Percentiles rank a stretch among this genome's conserved stretches.
phyloP scores from a whole-genome alignment of 2,888 invertebrate genomes.

The Steinernema carpocapsae region DNA sequence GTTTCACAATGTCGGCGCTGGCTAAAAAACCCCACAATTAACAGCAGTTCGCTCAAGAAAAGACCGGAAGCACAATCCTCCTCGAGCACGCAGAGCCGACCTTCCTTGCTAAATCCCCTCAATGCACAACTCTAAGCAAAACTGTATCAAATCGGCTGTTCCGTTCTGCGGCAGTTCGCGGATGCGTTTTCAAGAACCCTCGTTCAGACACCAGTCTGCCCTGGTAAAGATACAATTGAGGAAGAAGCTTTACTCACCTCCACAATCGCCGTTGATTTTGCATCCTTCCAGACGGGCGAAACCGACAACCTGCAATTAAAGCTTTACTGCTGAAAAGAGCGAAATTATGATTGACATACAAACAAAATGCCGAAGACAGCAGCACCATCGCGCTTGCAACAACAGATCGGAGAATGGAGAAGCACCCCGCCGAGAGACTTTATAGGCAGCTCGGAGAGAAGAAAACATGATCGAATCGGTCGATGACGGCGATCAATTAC shows the following conservation, averaged over 20 bases:
- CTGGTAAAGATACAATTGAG: neutral
- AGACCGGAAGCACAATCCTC: slow-evolving; percentile 1
- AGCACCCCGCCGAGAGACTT: neutral
- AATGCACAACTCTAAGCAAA: neutral
- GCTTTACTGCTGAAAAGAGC: neutral
- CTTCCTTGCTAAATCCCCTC: neutral
- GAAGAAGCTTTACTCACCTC: neutral
- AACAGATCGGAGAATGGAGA: neutral
- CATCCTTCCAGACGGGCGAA: neutral
- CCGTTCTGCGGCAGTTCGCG: neutral
- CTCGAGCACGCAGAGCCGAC: neutral
- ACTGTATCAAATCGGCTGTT: neutral
- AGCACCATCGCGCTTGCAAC: slow-evolving; percentile 1
- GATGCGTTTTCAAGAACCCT: neutral
- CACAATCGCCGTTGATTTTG: neutral
- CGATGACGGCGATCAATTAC: neutral
- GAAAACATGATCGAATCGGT: slow-evolving; percentile 19
- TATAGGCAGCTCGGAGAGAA: slow-evolving; percentile 3
- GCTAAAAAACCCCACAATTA: neutral
- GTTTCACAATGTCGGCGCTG: neutral
- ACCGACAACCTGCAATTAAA: neutral
- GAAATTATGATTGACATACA: slow-evolving; percentile 1
- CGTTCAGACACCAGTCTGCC: neutral
- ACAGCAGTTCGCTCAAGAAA: neutral
- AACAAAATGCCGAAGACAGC: neutral